These are phyloP conservation scores for Malacoraja senta DNA, from an alignment of 2,797 vertebrate genomes.

Conservation along the genomic window DNA sequence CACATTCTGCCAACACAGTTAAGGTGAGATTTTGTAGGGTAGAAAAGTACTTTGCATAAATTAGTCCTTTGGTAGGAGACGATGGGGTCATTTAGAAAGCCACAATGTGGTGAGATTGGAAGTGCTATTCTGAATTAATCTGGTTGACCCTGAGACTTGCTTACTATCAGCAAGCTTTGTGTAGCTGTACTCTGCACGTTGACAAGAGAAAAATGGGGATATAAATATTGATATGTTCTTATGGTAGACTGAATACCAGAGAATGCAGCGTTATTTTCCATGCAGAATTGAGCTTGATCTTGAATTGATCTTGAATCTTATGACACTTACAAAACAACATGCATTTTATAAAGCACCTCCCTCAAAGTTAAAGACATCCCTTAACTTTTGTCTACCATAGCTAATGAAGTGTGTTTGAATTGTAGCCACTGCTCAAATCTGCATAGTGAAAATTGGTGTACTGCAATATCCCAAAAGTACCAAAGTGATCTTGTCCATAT, in stretches of 20 bases:
- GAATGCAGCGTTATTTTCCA: not conserved
- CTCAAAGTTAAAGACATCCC: not conserved
- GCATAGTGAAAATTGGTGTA: not conserved
- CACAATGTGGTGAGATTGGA: not conserved
- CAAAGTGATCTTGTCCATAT: not conserved
- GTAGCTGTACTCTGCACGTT: not conserved
- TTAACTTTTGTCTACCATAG: too few relatives aligned
- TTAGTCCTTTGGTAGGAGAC: not conserved
- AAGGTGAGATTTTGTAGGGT: not conserved
- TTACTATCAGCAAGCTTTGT: not conserved
- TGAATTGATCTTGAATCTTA: not conserved
- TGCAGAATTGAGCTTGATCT: not conserved
- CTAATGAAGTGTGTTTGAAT: not conserved
- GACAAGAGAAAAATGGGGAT: not conserved
- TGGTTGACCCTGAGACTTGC: not conserved
- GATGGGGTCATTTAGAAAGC: not conserved
- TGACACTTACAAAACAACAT: not conserved
- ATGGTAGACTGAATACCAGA: not conserved
- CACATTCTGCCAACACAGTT: not conserved
- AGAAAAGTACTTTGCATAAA: not conserved
- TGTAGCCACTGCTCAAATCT: not conserved
- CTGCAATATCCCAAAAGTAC: not conserved
- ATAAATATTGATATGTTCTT: not conserved
- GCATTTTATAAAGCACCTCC: not conserved
- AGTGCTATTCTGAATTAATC: not conserved